Base-by-base conservation (phyloP, 2,113 vertebrate species). In the Amphiprion ocellaris region DNA sequence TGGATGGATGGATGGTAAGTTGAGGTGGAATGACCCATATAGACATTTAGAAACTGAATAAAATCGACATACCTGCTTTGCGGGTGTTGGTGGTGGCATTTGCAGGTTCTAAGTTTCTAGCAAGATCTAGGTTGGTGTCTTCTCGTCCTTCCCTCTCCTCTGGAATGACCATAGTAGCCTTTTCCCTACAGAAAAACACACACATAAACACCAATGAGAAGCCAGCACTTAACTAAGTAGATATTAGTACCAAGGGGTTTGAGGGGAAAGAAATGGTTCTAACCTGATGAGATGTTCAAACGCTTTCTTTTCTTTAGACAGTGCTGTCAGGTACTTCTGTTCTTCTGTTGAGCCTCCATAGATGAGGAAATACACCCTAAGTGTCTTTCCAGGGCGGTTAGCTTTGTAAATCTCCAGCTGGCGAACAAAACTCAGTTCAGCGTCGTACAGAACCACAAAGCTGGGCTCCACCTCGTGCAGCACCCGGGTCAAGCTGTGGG, bases 231-330 rank as follows among this genome's bases (percentile, higher is more conserved):
- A 1, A 16, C 66, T 16, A 26, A 50, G n/a, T 6, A 15, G 19
- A 9, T n/a, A n/a, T 9, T 30, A 50, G 5, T 4, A 4, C 2
- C 26, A 62, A 9, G 14, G 16, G 5, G n/a, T 10, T 15, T 49
- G 37, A 44, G 11, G 4, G 11, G 9, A 62, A 5, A 14, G 44
- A 41, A 23, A 26, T 6, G 2, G 10, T 47, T 68, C 86, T 77
- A 90, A 99, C 98, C 97, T 96, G 87, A 99, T 99, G n/a, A 99
- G 95, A 80, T 97, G 96, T 69, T 99, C 98, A 0, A 99, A 99
- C 17, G 98, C 98, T 86, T 96, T 96, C 81, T 99, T 99, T 82
- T 99, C 98, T 68, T 97, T 97, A 11, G 97, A 95, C 62, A 99
- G 93, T 1, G 94, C 83, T 2, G 98, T 99, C 82, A 99, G 96